Conservation (phyloP, 35 echinoderm and acorn worm species). For the Strongylocentrotus purpuratus region DNA sequence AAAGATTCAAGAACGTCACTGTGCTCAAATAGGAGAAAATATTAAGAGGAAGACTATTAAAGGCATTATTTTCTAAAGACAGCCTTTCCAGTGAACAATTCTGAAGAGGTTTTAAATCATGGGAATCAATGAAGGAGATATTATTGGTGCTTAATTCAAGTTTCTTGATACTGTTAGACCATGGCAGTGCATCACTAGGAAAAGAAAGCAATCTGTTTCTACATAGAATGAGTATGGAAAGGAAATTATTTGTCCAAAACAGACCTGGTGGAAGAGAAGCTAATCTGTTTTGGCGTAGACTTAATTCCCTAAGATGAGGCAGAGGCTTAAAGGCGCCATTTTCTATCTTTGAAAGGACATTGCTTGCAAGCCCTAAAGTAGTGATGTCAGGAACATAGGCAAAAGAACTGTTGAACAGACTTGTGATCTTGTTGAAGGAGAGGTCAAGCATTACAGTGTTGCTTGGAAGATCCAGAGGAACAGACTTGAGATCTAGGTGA, state of each 20-base stretch:
- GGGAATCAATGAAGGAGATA: background rate
- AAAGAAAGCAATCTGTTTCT: background rate
- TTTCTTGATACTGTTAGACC: background rate
- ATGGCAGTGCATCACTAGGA: background rate
- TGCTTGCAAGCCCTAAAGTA: background rate
- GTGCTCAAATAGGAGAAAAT: background rate
- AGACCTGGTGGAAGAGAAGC: background rate
- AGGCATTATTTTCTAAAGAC: background rate
- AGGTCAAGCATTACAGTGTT: background rate
- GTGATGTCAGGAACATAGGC: background rate
- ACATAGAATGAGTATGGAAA: background rate
- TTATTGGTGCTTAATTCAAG: background rate
- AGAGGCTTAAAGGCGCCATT: background rate
- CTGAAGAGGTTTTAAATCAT: background rate
- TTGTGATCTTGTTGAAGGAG: background rate
- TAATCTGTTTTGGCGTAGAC: background rate
- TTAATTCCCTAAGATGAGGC: background rate
- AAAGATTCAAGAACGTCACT: background rate
- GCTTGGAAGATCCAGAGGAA: slow-evolving; percentile 4
- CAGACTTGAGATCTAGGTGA: background rate
- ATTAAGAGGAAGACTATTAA: background rate
- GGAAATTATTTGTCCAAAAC: background rate
- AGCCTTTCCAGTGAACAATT: background rate
- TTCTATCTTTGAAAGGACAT: background rate
- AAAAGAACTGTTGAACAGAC: background rate